These are phyloP conservation scores for Cyanoliseus patagonus DNA, from an alignment of 2,113 vertebrate species.

Conservation along the genomic window DNA sequence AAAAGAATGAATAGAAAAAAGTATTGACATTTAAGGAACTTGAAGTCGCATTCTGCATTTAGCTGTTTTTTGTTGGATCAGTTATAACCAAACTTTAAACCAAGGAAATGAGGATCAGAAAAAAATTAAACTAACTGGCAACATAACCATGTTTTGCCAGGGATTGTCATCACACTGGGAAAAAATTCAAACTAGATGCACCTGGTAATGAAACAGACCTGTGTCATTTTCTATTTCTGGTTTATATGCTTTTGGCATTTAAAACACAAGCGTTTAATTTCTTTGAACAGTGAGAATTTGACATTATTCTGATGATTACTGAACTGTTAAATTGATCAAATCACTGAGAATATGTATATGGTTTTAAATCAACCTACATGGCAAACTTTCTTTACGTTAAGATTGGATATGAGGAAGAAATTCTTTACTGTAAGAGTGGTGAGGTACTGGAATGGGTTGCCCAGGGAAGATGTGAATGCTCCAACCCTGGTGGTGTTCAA, in stretches of 20 bases:
- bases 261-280: conserved; percentile 15
- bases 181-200: not conserved
- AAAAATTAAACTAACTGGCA: not conserved
- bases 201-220: not conserved
- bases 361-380: conserved; percentile 51
- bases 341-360: conserved; percentile 35
- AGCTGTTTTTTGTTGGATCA: not conserved
- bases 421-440: too few relatives aligned
- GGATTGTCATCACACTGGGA: not conserved
- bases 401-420: too few relatives aligned
- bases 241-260: not conserved
- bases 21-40: not conserved
- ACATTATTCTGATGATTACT: conserved; percentile 36
- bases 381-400: conserved; percentile 8
- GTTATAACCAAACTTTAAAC: not conserved
- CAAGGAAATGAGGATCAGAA: not conserved
- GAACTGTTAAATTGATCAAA: conserved; percentile 55
- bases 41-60: not conserved
- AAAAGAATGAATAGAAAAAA: not conserved
- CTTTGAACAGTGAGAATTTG: not conserved
- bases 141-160: not conserved
- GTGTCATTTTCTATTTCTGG: not conserved
- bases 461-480: too few relatives aligned
- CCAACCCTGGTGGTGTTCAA: too few relatives aligned
- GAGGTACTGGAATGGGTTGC: too few relatives aligned